Percentiles rank a stretch among this genome's conserved stretches.
phyloP scores from a whole-genome alignment of 2,113 vertebrate genomes.

The Sprattus sprattus region DNA sequence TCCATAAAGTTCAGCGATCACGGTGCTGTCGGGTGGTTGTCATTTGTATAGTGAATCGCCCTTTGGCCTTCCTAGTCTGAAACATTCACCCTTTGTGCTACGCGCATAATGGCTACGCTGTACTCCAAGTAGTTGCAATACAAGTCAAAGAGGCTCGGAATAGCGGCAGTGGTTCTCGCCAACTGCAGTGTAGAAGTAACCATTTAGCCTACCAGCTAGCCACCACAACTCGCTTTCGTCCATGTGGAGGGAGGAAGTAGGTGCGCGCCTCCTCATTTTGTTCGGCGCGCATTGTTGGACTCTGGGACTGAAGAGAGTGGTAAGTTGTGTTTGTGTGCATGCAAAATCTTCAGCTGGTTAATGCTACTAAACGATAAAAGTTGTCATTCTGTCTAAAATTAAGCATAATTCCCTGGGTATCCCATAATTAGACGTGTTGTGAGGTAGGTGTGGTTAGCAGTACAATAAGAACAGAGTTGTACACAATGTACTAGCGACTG shows the following conservation, averaged over 20 bases:
- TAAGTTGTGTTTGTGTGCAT: neutral
- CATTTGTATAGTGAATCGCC: neutral
- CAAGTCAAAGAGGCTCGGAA: neutral
- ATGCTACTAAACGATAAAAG: neutral
- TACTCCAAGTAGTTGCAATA: neutral
- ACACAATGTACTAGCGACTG: neutral
- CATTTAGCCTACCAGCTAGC: conserved; percentile 10
- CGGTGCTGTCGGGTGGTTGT: neutral
- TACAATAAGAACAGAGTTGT: neutral
- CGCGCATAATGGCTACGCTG: neutral
- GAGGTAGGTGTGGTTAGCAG: conserved; percentile 17
- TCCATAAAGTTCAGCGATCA: neutral
- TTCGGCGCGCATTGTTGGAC: neutral
- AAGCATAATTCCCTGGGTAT: neutral
- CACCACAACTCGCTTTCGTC: neutral
- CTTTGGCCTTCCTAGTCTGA: neutral
- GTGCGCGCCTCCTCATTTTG: conserved; percentile 5
- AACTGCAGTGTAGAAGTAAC: neutral
- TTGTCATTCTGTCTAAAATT: neutral
- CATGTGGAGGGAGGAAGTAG: conserved; percentile 19
- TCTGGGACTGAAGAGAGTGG: neutral
- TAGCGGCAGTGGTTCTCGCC: neutral
- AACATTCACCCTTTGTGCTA: neutral
- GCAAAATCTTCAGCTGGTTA: neutral
- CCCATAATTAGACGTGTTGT: neutral